Base-by-base conservation (phyloP, 2,888 invertebrate genomes). In the Chloromyia formosa region DNA sequence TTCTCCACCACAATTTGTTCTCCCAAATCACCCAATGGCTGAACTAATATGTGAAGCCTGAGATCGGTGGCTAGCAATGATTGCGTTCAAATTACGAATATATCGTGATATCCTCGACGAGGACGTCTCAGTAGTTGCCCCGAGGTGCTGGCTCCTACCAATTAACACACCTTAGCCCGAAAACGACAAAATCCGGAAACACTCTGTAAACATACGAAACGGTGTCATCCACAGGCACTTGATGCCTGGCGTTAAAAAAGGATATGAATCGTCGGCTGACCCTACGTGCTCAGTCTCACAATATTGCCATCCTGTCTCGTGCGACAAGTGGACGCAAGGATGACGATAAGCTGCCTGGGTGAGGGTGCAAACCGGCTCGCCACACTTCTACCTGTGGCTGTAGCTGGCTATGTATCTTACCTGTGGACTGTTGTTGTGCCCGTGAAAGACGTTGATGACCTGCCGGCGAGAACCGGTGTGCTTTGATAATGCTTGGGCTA, bases 391-490 rank as follows among this genome's bases (percentile, higher is more conserved):
- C 42, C 18, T 18, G n/a, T 20, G 10, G 20, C 22, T 20, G 22
- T 45, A 5, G 42, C 5, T 12, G 42, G 42, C 42, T 5, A 42
- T 42, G 42, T 16, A 54, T 12, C 16, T 16, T 61, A 61, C 61
- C 61, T 61, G 61, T 61, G 27, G 27, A n/a, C n/a, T n/a, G n/a
- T n/a, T n/a, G 23, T 27, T 35, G 35, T 61, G 61, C 14, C 42
- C 49, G 68, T 69, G 68, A 56, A 71, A 56, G 71, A 71, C 56
- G 58, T 56, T 71, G 71, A 71, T 56, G 71, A 71, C 71, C 56
- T 69, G 35, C 71, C 53, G 69, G 22, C 53, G 40, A 40, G 10
- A 62, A 62, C 62, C 62, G 40, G 53, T 22, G 42, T 64, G 61
- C 20, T n/a, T 35, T 22, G 58, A 9, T 12, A n/a, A 60, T 60